Base-by-base conservation (phyloP, 2,888 invertebrate genomes). In the Eupithecia tripunctaria region DNA sequence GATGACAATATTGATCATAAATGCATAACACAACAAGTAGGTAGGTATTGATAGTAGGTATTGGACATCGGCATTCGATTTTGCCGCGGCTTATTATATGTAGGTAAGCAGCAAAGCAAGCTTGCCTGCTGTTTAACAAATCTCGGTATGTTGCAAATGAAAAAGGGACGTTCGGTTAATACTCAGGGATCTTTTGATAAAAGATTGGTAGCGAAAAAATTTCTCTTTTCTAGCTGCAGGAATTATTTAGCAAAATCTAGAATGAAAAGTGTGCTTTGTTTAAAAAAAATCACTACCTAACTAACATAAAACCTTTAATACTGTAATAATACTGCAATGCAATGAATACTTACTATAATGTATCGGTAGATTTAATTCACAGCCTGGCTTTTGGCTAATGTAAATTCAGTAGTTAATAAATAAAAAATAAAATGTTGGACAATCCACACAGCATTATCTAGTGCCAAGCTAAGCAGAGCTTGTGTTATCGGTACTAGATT, bases 1-100 rank as follows among this genome's bases (percentile, higher is more conserved):
- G 65, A 75, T 73, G 70, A 65, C 62, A 62, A 63, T 63, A 63
- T 63, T 32, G n/a, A 36, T 32, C 56, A 56, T 56, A 56, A 56
- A n/a, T n/a, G n/a, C n/a, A n/a, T 6, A 32, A 32, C 29, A 29
- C 21, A 21, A 51, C 32, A 36, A 63, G 32, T 60, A 63, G 5
- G 12, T 63, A 63, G 12, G 12, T 32, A 63, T 4, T 29, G 27
- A 21, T n/a, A n/a, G n/a, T n/a, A n/a, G n/a, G n/a, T n/a, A n/a
- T n/a, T n/a, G n/a, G 56, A 25, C 21, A 56, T 25, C 12, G 12
- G 25, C 12, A 56, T 14, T 56, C 21, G 12, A 56, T 56, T 51
- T 51, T 56, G 12, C 12, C 56, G 25, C 56, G 14, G 25, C 12
- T 56, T 56, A 12, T 56, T 56, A 14, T 56, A 25, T 25, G 0